Base-by-base conservation (phyloP, 2,797 vertebrate species). In the Tapirus indicus region DNA sequence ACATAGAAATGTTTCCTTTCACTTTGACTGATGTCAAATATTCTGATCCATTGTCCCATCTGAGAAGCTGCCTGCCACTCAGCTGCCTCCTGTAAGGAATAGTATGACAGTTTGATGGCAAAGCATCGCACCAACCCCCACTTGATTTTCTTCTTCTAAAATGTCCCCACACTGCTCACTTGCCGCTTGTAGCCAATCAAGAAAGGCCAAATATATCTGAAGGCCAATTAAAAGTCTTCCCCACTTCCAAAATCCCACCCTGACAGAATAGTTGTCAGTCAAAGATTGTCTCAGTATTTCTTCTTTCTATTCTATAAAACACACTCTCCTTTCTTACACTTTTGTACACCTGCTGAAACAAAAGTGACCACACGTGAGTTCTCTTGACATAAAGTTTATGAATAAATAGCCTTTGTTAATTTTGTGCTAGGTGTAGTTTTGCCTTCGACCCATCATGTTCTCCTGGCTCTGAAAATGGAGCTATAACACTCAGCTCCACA, bases 111-210 rank as follows among this genome's bases (percentile, higher is more conserved):
- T 54, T 29, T 52, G 18, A 44, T 17, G 8, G 38, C 44, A 85
- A 60, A 17, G 6, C 5, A 64, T 9, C 29, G 20, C 12, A 44
- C 1, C 11, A 7, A 7, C 5, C 47, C 69, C 41, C 0, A 0
- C 54, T 78, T 32, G 25, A n/a, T 72, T 74, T 64, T 58, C 38
- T 21, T 77, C 41, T 60, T 91, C 7, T 66, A 12, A 52, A 75
- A 91, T 71, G 16, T 52, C 29, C 16, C 41, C 2, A n/a, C 17
- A 27, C 29, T 62, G 78, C 71, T 92, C 11, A 23, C 25, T 77
- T 27, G 77, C 0, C 6, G 27, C 49, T 54, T 20, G 2, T 52
- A 62, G 60, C 52, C 82, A 95, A 87, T 14, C 6, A 58, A 47
- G 5, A 44, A 80, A 38, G 54, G n/a, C 27, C 12, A 64, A 85